Percentiles rank a stretch among this genome's conserved stretches.
phyloP scores from a whole-genome alignment of 2,113 vertebrate genomes.

The Anolis carolinensis region DNA sequence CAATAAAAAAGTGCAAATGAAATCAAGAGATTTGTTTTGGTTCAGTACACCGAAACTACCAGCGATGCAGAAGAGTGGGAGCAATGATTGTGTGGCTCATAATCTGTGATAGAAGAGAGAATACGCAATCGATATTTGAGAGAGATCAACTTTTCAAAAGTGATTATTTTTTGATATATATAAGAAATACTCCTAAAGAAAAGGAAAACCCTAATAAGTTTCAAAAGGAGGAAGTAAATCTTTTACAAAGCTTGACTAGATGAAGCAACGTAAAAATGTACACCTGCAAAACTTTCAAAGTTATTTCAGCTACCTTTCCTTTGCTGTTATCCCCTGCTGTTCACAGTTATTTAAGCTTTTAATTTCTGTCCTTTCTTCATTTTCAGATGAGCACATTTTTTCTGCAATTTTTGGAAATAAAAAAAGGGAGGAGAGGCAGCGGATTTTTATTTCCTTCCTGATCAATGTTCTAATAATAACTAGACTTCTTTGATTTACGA shows the following conservation, averaged over 20 bases:
- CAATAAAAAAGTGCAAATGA: neutral
- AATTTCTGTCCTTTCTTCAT: constrained; percentile 71
- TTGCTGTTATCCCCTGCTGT: constrained; percentile 55
- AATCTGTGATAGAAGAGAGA: neutral
- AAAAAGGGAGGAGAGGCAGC: constrained; percentile 45
- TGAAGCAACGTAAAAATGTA: constrained; percentile 56
- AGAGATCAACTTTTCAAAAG: constrained; percentile 67
- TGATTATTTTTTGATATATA: constrained; percentile 74
- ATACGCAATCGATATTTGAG: neutral
- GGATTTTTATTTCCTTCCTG: constrained; percentile 76
- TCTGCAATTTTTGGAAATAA: constrained; percentile 73
- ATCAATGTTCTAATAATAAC: constrained; percentile 67
- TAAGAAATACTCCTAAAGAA: constrained; percentile 82
- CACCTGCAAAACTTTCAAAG: constrained; percentile 58
- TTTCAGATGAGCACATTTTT: constrained; percentile 60
- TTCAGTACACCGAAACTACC: neutral
- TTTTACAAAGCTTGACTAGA: constrained; percentile 68
- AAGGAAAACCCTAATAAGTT: constrained; percentile 87
- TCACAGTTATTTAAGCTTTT: constrained; percentile 67
- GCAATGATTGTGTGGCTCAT: neutral
- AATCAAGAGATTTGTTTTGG: constrained; percentile 71
- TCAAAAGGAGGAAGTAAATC: constrained; percentile 85
- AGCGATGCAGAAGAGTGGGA: neutral
- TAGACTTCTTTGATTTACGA: constrained; percentile 61
- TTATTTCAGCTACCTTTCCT: constrained; percentile 59